These are phyloP conservation scores for Lagorchestes hirsutus DNA, from an alignment of 2,797 vertebrate species.

Conservation along the genomic window DNA sequence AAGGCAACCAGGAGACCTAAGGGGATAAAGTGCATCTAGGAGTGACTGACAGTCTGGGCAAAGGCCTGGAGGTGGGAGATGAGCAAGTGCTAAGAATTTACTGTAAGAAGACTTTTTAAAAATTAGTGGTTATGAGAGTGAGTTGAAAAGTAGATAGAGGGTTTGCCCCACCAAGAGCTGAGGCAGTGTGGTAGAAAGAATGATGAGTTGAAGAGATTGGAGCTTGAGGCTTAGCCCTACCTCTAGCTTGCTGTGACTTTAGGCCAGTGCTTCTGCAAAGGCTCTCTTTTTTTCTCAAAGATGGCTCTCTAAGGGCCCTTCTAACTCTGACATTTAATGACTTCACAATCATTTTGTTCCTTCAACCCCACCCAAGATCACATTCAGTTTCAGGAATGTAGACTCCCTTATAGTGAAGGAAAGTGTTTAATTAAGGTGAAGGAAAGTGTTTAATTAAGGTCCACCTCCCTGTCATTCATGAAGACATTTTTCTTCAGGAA, in stretches of 20 bases:
- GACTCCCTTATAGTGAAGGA: neutral
- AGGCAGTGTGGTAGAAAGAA: neutral
- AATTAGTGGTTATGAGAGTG: neutral
- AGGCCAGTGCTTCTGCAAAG: neutral
- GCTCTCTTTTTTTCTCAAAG: no score
- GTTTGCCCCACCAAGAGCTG: neutral
- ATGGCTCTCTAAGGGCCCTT: neutral
- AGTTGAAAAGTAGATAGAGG: neutral
- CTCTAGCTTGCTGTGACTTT: neutral
- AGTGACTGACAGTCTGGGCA: neutral
- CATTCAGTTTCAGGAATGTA: neutral
- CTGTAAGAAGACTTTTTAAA: constrained; percentile 15
- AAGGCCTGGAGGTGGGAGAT: neutral
- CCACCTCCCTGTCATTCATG: neutral
- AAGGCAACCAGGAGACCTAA: neutral
- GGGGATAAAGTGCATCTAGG: neutral
- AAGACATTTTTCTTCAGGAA: neutral
- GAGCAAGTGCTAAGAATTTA: constrained; percentile 16
- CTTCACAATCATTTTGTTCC: neutral
- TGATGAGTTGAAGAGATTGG: neutral
- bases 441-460: neutral
- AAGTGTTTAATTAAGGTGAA: neutral
- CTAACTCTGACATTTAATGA: neutral
- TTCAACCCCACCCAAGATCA: neutral
- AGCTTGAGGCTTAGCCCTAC: neutral